Percentiles rank a stretch among this genome's conserved stretches.
Conservation (phyloP, 1,140 invertebrate species). For the Chironomus tepperi region DNA sequence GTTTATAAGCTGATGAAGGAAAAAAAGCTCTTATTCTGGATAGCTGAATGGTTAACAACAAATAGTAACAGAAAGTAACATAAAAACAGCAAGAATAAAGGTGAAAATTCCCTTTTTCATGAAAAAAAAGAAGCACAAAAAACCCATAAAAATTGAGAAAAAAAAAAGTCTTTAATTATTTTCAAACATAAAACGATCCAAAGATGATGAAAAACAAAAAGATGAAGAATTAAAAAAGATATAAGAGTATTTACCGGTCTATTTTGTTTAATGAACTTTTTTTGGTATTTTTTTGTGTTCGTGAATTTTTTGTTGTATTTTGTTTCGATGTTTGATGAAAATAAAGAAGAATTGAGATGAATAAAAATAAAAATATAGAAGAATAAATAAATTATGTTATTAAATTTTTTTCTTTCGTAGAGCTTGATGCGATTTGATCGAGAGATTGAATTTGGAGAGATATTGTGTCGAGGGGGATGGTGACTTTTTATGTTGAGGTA, state of each 20-base stretch:
- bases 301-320: constrained; percentile 16
- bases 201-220: not conserved
- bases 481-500: too few relatives aligned
- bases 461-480: too few relatives aligned
- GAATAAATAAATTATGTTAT: not conserved
- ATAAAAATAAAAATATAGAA: not conserved
- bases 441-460: too few relatives aligned
- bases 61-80: too few relatives aligned
- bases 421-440: too few relatives aligned
- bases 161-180: not conserved
- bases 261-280: constrained; percentile 23
- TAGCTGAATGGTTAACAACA: too few relatives aligned
- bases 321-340: not conserved
- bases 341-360: not conserved
- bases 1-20: too few relatives aligned
- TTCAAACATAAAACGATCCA: not conserved
- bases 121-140: not conserved
- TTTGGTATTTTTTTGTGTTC: not conserved
- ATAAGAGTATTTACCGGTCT: constrained; percentile 16
- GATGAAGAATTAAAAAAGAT: not conserved
- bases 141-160: not conserved
- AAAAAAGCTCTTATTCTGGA: too few relatives aligned
- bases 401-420: not conserved
- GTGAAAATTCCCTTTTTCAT: not conserved
- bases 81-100: not conserved